phyloP scores from a whole-genome alignment of 2,113 vertebrate species.

The Diadophis punctatus region DNA sequence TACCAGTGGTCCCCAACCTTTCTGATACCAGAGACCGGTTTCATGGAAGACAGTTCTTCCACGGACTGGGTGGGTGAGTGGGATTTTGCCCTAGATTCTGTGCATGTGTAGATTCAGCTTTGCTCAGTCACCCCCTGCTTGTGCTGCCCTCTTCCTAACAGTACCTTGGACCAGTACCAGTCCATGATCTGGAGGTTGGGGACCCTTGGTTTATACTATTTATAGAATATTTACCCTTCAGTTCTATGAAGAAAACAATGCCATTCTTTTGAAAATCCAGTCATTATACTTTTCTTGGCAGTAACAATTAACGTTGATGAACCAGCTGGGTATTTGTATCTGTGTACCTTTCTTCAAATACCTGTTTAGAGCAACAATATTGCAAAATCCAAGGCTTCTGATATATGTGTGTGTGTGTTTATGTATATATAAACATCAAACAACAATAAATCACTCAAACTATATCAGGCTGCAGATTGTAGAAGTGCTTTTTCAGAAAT shows the following conservation, averaged over 20 bases:
- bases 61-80: too few relatives aligned
- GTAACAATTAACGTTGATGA: background rate
- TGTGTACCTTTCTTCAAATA: background rate
- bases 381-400: background rate
- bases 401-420: too few relatives aligned
- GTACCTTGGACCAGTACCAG: too few relatives aligned
- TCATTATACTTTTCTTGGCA: background rate
- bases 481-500: background rate
- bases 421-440: background rate
- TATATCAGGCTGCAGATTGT: background rate
- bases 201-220: background rate
- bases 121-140: too few relatives aligned
- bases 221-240: background rate
- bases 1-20: too few relatives aligned
- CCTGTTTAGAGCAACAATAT: background rate
- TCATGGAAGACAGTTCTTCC: background rate
- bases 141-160: too few relatives aligned
- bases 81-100: too few relatives aligned
- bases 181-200: background rate
- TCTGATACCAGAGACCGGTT: background rate
- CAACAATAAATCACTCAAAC: background rate
- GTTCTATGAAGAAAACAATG: background rate
- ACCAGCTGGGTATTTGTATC: background rate
- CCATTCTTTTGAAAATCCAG: background rate
- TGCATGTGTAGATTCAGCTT: too few relatives aligned